These are phyloP conservation scores for Brachylomia viminalis DNA, from an alignment of 2,888 invertebrate species.

Conservation along the genomic window DNA sequence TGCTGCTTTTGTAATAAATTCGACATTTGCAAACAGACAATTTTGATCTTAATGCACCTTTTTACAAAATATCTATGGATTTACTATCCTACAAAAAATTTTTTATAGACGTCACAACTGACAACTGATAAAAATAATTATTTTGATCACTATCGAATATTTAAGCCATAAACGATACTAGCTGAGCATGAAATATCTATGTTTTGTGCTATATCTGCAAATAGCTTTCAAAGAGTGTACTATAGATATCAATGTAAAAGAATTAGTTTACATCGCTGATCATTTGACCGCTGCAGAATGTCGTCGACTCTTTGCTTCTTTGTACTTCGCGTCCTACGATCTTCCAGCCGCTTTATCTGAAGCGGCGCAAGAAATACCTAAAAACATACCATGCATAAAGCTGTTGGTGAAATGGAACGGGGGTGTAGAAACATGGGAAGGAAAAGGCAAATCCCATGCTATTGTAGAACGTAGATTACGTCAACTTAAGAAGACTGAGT, in stretches of 20 bases:
- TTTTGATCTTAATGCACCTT: constrained; percentile 6
- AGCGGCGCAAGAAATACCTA: constrained; percentile 84
- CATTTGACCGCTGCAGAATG: constrained; percentile 91
- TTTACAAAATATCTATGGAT: constrained; percentile 26
- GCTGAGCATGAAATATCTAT: constrained; percentile 51
- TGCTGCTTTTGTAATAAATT: neutral
- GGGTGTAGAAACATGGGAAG: constrained; percentile 81
- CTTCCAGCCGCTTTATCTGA: constrained; percentile 68
- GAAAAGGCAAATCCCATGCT: constrained; percentile 90
- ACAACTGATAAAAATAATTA: constrained; percentile 17
- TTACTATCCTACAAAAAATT: no score
- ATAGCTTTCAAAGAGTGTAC: constrained; percentile 70
- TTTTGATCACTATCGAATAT: constrained; percentile 2
- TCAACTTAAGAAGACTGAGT: constrained; percentile 89
- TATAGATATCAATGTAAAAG: constrained; percentile 76
- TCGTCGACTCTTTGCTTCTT: constrained; percentile 89
- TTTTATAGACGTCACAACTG: constrained; percentile 39
- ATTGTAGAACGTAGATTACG: constrained; percentile 89
- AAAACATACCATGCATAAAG: constrained; percentile 89
- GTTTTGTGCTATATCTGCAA: constrained; percentile 72
- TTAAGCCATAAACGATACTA: constrained; percentile 1
- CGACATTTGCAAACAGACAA: constrained; percentile 4
- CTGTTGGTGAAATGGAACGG: constrained; percentile 91
- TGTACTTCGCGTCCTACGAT: constrained; percentile 85
- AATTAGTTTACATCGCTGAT: constrained; percentile 88